phyloP scores from a whole-genome alignment of 1,140 invertebrate species.

The Gryon sp. region DNA sequence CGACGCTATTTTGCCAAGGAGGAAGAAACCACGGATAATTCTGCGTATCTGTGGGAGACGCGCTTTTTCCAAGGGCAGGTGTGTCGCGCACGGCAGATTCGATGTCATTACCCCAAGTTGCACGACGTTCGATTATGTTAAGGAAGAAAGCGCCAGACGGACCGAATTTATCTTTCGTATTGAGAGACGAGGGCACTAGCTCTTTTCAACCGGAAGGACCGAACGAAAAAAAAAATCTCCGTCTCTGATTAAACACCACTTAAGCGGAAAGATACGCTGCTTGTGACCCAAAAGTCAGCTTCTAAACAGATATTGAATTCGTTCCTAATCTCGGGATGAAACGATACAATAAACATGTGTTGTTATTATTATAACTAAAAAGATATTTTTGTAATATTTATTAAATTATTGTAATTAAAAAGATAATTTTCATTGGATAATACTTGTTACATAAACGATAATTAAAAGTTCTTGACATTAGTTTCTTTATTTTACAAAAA shows the following conservation, averaged over 20 bases:
- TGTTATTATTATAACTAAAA: too few relatives aligned
- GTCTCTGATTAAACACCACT: conserved; percentile 48
- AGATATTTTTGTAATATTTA: too few relatives aligned
- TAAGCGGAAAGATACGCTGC: conserved; percentile 48
- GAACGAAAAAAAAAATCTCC: conserved; percentile 29
- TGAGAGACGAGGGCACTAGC: conserved; percentile 12
- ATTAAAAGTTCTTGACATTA: too few relatives aligned
- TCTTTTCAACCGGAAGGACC: conserved; percentile 42
- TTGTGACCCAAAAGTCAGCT: conserved; percentile 24
- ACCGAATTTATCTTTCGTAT: conserved; percentile 37
- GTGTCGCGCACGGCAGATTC: conserved; percentile 23
- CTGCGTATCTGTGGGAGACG: conserved; percentile 51
- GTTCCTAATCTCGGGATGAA: too few relatives aligned
- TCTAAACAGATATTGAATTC: conserved; percentile 14
- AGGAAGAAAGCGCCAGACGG: conserved; percentile 44
- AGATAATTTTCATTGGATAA: too few relatives aligned
- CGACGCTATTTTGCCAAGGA: conserved; percentile 24
- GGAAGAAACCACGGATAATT: conserved; percentile 31
- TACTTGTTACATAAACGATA: too few relatives aligned
- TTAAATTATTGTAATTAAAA: too few relatives aligned
- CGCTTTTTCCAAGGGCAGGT: conserved; percentile 52
- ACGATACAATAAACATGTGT: too few relatives aligned
- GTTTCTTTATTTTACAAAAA: too few relatives aligned
- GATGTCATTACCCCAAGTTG: conserved; percentile 7
- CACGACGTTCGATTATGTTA: conserved; percentile 44